Evolutionary conservation across 2,888 invertebrate genomes (phyloP), one percentile per base, ranked within the genome.

Genomic region (Zygogramma bicolorata): DNA sequence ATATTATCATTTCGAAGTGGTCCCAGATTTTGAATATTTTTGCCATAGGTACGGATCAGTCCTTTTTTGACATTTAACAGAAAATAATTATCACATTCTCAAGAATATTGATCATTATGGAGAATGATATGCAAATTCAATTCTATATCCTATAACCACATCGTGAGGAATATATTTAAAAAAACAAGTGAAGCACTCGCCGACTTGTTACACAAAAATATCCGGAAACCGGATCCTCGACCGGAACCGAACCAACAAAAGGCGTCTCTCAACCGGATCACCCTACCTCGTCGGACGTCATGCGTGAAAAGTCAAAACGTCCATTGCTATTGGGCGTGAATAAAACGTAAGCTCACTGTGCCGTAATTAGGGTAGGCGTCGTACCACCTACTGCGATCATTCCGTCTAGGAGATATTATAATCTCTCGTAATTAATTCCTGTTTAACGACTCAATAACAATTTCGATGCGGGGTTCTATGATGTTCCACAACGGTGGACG

Each of bases 371-470:
- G 70, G 73, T 76, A 72, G 76, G 76, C 74, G 76, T 76, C 70
- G 34, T 65, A 71, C 74, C 74, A 74, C 76, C 76, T 73, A 76
- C 74, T 68, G 74, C 58, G 76, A 72, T 76, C 67, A 71, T 76
- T 76, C 71, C 68, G 61, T 70, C 71, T 60, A 74, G 63, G 65
- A 65, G 65, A 60, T 68, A 65, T 69, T 67, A 67, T 20, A 65
- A 61, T 70, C 59, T 60, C 65, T 75, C 60, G 66, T 66, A 70
- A 73, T 73, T 75, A 73, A 75, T 75, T 71, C 62, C 38, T 66
- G 59, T 46, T 22, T 73, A 70, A 75, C 68, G 65, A 75, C 70
- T 73, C 68, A 70, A 75, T 75, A 75, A 10, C 38, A 42, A 73
- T 65, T 75, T 70, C 27, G 58, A 70, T 65, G 5, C 18, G 10